These are phyloP conservation scores for Apotomis betuletana DNA, from an alignment of 2,888 invertebrate genomes.

Conservation along the genomic window DNA sequence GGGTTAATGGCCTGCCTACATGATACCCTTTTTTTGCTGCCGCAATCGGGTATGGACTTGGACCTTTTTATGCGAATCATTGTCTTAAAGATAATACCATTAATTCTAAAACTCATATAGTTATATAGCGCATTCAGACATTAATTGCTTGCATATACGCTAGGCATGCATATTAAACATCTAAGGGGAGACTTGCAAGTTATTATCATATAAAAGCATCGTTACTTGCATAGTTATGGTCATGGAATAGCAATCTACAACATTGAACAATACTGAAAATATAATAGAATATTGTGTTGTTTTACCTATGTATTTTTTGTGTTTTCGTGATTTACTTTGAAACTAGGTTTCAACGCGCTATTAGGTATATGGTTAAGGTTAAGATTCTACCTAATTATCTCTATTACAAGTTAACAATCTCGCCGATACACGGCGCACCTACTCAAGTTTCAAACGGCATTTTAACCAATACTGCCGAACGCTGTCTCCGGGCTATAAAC, in stretches of 20 bases:
- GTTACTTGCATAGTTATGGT: constrained; percentile 11
- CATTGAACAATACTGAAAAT: not conserved
- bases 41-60: no score
- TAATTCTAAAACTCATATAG: not conserved
- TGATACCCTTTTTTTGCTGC: no score
- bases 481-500: constrained; percentile 31
- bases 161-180: constrained; percentile 19
- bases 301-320: no score
- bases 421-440: not conserved
- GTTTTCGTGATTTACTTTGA: no score
- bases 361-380: not conserved
- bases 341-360: not conserved
- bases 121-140: constrained; percentile 13
- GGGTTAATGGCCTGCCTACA: not conserved
- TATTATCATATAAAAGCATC: constrained; percentile 10
- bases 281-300: not conserved
- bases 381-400: not conserved
- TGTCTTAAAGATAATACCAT: not conserved
- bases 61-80: not conserved
- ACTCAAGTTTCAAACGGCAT: constrained; percentile 19
- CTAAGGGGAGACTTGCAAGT: constrained; percentile 7
- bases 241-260: constrained; percentile 1
- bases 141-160: constrained; percentile 23
- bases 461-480: constrained; percentile 12
- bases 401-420: not conserved